Conservation (phyloP, 2,888 invertebrate species). For the Ophioninae sp. region DNA sequence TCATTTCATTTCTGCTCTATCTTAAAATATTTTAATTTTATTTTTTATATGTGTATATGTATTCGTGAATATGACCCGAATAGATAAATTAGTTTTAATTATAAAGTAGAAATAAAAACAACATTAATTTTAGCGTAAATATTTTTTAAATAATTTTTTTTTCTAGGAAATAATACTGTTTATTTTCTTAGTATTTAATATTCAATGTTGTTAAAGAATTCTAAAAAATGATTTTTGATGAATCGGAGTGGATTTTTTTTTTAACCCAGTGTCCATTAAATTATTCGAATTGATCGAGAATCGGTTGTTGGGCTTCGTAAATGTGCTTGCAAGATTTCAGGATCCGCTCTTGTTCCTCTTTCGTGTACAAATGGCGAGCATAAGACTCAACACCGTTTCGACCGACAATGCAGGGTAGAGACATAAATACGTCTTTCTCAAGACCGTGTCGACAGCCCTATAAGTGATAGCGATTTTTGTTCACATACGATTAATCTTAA, state of each 20-base stretch:
- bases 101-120: no score
- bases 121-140: no score
- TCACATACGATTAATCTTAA: no score
- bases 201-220: neutral
- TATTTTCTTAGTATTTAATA: conserved; percentile 1
- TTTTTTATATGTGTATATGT: no score
- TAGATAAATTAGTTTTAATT: no score
- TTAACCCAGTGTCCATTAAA: neutral
- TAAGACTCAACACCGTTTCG: conserved; percentile 76
- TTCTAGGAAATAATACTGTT: no score
- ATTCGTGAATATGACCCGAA: no score
- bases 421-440: conserved; percentile 83
- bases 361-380: conserved; percentile 73
- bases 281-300: conserved; percentile 70
- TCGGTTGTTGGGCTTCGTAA: conserved; percentile 73
- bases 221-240: neutral
- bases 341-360: conserved; percentile 73
- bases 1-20: no score
- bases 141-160: no score
- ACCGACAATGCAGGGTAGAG: conserved; percentile 82
- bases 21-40: no score
- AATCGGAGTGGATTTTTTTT: neutral
- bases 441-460: conserved; percentile 82
- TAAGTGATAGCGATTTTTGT: neutral
- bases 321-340: conserved; percentile 73